A percentile compares a stretch with the other conserved stretches of the same genome.
Evolutionary conservation across 37 sponge, comb jelly and placozoan genomes (phyloP).

Genomic region (Spongilla lacustris): DNA sequence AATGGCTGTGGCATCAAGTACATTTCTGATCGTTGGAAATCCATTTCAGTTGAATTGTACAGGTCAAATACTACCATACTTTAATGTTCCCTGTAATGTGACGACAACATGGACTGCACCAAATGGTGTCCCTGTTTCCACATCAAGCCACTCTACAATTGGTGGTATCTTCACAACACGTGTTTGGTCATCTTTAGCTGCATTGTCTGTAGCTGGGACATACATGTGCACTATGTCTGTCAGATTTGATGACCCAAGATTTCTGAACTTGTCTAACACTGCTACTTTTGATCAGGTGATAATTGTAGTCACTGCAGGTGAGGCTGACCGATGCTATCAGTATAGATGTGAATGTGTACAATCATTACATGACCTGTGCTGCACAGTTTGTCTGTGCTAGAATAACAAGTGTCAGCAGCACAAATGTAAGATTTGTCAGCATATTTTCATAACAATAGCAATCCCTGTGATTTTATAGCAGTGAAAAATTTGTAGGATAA

Average conservation of each 20-base stretch:
- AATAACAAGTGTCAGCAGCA: too few species aligned
- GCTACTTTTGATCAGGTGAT: background rate
- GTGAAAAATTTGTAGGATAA: too few species aligned
- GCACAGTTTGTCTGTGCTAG: too few species aligned
- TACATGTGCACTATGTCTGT: background rate
- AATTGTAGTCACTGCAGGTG: background rate
- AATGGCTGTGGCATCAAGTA: background rate
- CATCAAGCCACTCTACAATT: background rate
- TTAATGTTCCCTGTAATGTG: background rate
- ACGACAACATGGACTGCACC: background rate
- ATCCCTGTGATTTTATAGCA: too few species aligned
- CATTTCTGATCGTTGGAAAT: background rate
- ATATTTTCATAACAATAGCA: too few species aligned
- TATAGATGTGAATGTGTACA: too few species aligned
- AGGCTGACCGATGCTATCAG: too few species aligned
- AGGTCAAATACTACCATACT: background rate
- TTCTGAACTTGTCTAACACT: background rate
- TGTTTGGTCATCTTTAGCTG: background rate
- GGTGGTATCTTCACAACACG: background rate
- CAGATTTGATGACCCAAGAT: background rate
- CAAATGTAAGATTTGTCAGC: too few species aligned
- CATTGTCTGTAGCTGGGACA: background rate
- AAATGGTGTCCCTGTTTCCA: background rate
- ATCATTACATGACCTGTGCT: too few species aligned
- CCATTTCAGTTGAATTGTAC: background rate